Evolutionary conservation across 2,888 invertebrate genomes (phyloP), one percentile per base, ranked within the genome.

Genomic region (Tyria jacobaeae): DNA sequence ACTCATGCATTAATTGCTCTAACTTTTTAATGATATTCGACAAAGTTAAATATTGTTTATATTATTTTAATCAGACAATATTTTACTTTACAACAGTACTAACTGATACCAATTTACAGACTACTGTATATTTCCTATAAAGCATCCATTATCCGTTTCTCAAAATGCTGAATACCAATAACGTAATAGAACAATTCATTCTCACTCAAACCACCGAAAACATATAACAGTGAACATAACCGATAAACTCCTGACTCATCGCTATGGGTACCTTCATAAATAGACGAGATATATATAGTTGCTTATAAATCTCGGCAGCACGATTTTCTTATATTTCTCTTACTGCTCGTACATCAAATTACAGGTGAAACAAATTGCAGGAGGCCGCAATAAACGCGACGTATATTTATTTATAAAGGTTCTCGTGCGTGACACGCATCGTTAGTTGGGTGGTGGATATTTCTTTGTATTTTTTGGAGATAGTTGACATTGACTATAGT

Each of bases 301-400:
- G 34, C 60, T 57, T 49, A 75, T 75, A 76, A 75, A 75, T 75
- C 75, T 65, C 55, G 52, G 51, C 49, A 57, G 64, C 73, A 70
- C 71, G 76, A 71, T 66, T 77, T 78, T 70, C 76, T 73, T 71
- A 70, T 65, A 68, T 78, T 78, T 77, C 68, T 76, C 66, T 71
- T 78, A 62, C 67, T 51, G 58, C 21, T 70, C 83, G 83, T 91
- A 86, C 86, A 88, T 90, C 89, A 91, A 87, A 88, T 87, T 89
- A 86, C 88, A 89, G 86, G 88, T 89, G 84, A 87, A 86, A 85
- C 84, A 86, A 89, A 89, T 88, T 84, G 86, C 83, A 80, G 78
- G 78, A 80, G 81, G 80, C 75, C 71, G 83, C 87, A 83, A 88
- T 90, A 87, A 88, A 84, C 80, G 83, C 73, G 83, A 85, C 84